These are phyloP conservation scores for Agonopterix alstromeriana DNA, from an alignment of 2,888 invertebrate species.

Conservation along the genomic window DNA sequence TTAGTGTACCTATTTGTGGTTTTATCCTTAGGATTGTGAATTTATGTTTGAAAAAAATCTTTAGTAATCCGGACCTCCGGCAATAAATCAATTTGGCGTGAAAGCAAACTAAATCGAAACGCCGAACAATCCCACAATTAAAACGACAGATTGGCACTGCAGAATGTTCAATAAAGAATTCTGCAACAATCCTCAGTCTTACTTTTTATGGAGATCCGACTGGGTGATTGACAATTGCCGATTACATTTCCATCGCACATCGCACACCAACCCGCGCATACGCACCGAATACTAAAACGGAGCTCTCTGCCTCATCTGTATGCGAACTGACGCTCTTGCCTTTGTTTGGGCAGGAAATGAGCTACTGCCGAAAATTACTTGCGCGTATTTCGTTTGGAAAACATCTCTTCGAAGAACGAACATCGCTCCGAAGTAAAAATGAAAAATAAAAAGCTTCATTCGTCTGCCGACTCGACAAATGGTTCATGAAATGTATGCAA, in stretches of 20 bases:
- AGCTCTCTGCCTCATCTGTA: conserved; percentile 49
- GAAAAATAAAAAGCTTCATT: conserved; percentile 48
- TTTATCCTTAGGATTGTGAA: too few species aligned
- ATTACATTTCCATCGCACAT: conserved; percentile 60
- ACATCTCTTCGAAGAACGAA: conserved; percentile 46
- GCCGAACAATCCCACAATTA: too few species aligned
- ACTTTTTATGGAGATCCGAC: conserved; percentile 59
- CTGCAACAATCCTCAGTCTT: conserved; percentile 18
- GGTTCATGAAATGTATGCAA: conserved; percentile 70
- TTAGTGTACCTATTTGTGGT: too few species aligned
- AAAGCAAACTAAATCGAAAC: too few species aligned
- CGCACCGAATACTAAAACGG: conserved; percentile 52
- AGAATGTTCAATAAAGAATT: conserved; percentile 16
- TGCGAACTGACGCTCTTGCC: conserved; percentile 55
- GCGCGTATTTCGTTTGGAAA: conserved; percentile 38
- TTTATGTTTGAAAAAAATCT: too few species aligned
- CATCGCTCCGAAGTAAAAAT: conserved; percentile 38
- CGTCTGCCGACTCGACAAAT: conserved; percentile 50
- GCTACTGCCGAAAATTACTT: conserved; percentile 61
- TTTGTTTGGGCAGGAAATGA: conserved; percentile 72
- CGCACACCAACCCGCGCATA: conserved; percentile 36
- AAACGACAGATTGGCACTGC: too few species aligned
- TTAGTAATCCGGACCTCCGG: too few species aligned
- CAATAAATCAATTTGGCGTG: too few species aligned
- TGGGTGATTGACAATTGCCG: conserved; percentile 61